Evolutionary conservation across 2,113 vertebrate genomes (phyloP), one percentile per base, ranked within the genome.

Genomic region (Manacus vitellinus): DNA sequence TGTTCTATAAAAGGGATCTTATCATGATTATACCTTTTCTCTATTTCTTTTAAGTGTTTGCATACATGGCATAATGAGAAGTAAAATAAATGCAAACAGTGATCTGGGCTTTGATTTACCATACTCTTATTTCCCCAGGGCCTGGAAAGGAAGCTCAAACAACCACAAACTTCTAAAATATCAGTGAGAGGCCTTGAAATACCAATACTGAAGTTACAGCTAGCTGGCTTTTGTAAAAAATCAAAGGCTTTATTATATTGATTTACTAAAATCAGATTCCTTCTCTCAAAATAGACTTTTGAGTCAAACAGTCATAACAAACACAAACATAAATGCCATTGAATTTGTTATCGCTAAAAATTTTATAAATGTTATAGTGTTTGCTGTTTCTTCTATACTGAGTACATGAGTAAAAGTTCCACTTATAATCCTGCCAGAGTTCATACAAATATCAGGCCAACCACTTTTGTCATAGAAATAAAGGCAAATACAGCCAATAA

Each of bases 131-230:
- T 98, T 97, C 97, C 97, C 98, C 91, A 91, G 92, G 94, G 97
- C 88, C 88, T 97, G 85, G 93, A 98, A 96, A 97, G 97, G 97
- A 98, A 98, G 94, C 95, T 96, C 86, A 93, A 96, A 94, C 94
- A 96, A 98, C 97, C 94, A 97, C 97, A 98, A 95, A 97, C 97
- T 97, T 97, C 96, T 98, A 97, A 96, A 97, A 93, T 97, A 97
- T 97, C 97, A 97, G 88, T 93, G 72, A 97, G 89, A 95, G 90
- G 94, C 94, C 96, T 96, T 97, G 96, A 98, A 98, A 97, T 97
- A 97, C 94, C 96, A 98, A 96, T 97, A 95, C 51, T 97, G 96
- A 96, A 96, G 89, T 94, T 96, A 96, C 94, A 96, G 95, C 70
- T 97, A 97, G 94, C 93, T 94, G 81, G 54, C 37, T 96, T 96